phyloP scores from a whole-genome alignment of 2,888 invertebrate species.

The Brachynemurus nebulosus region DNA sequence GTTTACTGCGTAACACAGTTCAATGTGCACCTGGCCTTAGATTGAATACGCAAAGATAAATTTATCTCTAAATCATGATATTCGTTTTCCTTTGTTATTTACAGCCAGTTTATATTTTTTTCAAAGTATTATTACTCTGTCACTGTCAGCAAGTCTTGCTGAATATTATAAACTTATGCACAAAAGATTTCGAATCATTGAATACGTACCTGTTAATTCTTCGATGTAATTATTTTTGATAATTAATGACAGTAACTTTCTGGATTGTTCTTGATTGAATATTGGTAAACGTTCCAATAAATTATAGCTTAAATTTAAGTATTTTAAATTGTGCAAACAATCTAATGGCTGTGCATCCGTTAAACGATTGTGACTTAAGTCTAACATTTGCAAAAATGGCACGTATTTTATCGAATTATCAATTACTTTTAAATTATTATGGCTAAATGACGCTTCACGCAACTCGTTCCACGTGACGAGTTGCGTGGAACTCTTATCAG shows the following conservation, averaged over 20 bases:
- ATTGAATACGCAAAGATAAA: too few relatives aligned
- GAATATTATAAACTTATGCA: too few relatives aligned
- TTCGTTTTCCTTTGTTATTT: too few relatives aligned
- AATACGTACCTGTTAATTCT: slow-evolving; percentile 35
- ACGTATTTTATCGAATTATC: slow-evolving; percentile 42
- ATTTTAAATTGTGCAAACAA: slow-evolving; percentile 44
- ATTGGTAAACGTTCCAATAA: slow-evolving; percentile 39
- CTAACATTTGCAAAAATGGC: slow-evolving; percentile 45
- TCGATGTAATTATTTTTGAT: slow-evolving; percentile 51
- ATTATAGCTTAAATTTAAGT: slow-evolving; percentile 50
- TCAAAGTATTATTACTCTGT: too few relatives aligned
- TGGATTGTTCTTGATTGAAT: slow-evolving; percentile 40
- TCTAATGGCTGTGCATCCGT: slow-evolving; percentile 38
- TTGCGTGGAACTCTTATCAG: slow-evolving; percentile 42
- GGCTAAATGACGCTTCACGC: slow-evolving; percentile 40
- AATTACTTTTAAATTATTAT: slow-evolving; percentile 38
- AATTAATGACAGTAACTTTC: slow-evolving; percentile 40
- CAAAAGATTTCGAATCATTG: too few relatives aligned
- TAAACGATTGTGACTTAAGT: slow-evolving; percentile 49
- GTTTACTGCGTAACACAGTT: too few relatives aligned
- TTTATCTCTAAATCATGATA: too few relatives aligned
- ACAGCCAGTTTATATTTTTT: too few relatives aligned
- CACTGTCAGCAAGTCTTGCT: too few relatives aligned
- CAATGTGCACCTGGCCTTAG: too few relatives aligned
- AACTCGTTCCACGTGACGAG: slow-evolving; percentile 41